Evolutionary conservation across 1,140 invertebrate genomes (phyloP), one percentile per base, ranked within the genome.

Genomic region (Bathynomus jamesi): DNA sequence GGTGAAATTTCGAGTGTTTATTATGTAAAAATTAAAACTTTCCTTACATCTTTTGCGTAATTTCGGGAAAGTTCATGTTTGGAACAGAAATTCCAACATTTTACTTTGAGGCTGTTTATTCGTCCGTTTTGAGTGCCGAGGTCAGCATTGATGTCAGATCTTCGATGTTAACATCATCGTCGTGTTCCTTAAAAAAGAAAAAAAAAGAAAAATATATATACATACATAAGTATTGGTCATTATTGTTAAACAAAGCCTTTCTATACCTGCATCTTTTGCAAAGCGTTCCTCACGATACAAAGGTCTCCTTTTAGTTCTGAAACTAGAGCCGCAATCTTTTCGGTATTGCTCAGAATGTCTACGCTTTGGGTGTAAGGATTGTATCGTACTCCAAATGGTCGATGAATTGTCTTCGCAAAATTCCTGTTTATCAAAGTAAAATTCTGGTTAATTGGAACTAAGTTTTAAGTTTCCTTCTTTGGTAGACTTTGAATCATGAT

Each of bases 341-440:
- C 90, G 0, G 94, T 94, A 82, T 95, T 97, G 79, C 96, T 97
- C 5, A 99, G 84, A 1, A 99, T 91, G 78, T 99, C 96, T 0
- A 99, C 94, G 74, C 91, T 94, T 81, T 97, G 94, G 0, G 97
- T 99, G 80, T 99, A 99, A 0, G 97, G 94, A 83, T 99, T 99
- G 83, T 99, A 99, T 0, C 96, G 90, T 0, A 99, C 89, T 0
- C 93, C 94, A 80, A 99, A 99, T 0, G 96, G 95, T 11, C 95
- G 87, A 78, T 96, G 92, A 80, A 99, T 99, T 73, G 89, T 92
- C 32, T 13, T 70, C 24, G 4, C 17, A 69, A 32, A 70, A 2
- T 69, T 28, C n/a, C 28, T 30, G 24, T 24, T n/a, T n/a, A n/a
- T n/a, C n/a, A n/a, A n/a, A n/a, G n/a, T n/a, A n/a, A n/a, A n/a